Evolutionary conservation across 2,888 invertebrate species (phyloP), one percentile per base, ranked within the genome.

Genomic region (Lingula anatina): DNA sequence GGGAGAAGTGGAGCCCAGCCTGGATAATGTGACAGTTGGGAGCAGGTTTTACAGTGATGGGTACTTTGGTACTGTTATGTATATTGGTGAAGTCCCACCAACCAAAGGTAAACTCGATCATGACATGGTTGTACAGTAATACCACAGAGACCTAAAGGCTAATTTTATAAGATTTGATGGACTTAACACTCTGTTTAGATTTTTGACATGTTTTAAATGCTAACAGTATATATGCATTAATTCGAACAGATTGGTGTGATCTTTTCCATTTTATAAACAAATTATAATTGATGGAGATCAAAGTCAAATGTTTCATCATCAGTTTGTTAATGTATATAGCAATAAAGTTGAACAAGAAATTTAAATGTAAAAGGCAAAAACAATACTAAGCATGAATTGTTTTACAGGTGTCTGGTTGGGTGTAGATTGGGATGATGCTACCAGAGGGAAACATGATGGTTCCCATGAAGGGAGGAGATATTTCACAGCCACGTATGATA

Each of bases 381-480:
- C n/a, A n/a, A n/a, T n/a, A n/a, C n/a, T n/a, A n/a, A n/a, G n/a
- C n/a, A 9, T 31, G 9, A 31, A 12, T 31, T 31, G 9, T 12
- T 36, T 44, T 55, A 4, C 46, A 73, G 88, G 88, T 39, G 71
- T 80, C 27, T 96, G 95, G 96, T 81, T 91, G 49, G 97, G 97
- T 1, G 84, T 97, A n/a, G 96, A 97, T 73, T 97, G 96, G 96
- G 96, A 97, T 75, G 86, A 92, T 65, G 82, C 84, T 2, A 78
- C 80, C 5, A 82, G 96, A 64, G 97, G 97, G 1, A 95, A 93
- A 75, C 96, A 97, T 71, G 86, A 92, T 80, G 97, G 97, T 0
- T 83, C 82, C 39, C 83, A 93, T 38, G 85, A 90, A 56, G 90
- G 86, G 42, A 79, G 83, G 42, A 83, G 84, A 58, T 96, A 95